Base-by-base conservation (phyloP, 2,797 vertebrate genomes). In the Zalophus californianus region DNA sequence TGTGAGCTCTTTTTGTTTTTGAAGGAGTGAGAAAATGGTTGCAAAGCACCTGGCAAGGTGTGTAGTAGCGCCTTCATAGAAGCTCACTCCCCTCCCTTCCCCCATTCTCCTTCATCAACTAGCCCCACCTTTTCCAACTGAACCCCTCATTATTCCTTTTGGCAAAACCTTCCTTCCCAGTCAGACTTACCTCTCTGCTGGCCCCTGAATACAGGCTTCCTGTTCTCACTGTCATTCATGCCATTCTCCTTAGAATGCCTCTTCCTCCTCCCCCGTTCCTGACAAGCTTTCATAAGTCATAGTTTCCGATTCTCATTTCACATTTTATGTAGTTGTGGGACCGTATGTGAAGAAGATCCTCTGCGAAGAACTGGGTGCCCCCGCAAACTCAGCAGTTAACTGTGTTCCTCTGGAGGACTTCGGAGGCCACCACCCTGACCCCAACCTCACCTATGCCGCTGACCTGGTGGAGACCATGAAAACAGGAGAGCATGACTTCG, bases 261-360 rank as follows among this genome's bases (percentile, higher is more conserved):
- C 16, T 3, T 35, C 54, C 23, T 60, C 1, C 2, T 23, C 70
- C 58, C 12, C 16, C 2, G 29, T 3, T 56, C 48, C 64, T 77
- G 54, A 32, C 7, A 12, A 16, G 7, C 72, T 73, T 86, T 50
- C 6, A 8, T 38, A n/a, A 83, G 44, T 16, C 54, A 80, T 41
- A 7, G 25, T 56, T 94, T 85, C 68, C 88, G 29, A 80, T 62
- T 77, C 60, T 86, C 16, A 1, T 10, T 62, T 77, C 70, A 90
- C 96, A 90, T 52, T 68, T 0, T 0, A 14, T 25, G 0, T 97
- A 99, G 99, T 99, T 90, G 99, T 99, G 94, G 99, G 99, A 15
- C 99, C 99, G 0, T 99, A 99, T 0, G 99, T 99, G 20, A 99
- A 99, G 98, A 99, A 99, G 98, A 99, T 99, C 21, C 99, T 99